Conservation (phyloP, 64 coral and sea anemone species). For the Acropora tenuis region DNA sequence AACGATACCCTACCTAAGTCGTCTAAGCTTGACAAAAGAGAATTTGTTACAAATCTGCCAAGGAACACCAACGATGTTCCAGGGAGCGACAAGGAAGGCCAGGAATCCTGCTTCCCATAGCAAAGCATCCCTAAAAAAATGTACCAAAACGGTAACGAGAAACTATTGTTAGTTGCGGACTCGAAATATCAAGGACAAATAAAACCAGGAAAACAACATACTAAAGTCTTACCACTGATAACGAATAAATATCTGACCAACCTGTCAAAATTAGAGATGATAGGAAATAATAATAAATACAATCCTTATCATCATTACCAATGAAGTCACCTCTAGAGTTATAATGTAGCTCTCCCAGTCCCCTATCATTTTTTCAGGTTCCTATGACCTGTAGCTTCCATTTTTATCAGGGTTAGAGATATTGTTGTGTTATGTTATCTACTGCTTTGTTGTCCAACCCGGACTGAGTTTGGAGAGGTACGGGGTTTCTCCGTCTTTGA, state of each 20-base stretch:
- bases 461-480: too few relatives aligned
- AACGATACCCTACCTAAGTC: conserved; percentile 51
- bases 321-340: too few relatives aligned
- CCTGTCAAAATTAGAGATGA: conserved; percentile 50
- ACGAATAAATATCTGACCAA: conserved; percentile 90
- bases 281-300: neutral
- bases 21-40: conserved; percentile 57
- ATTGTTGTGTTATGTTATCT: too few relatives aligned
- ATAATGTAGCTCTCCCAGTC: too few relatives aligned
- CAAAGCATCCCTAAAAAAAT: conserved; percentile 79
- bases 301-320: too few relatives aligned
- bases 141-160: neutral
- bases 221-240: conserved; percentile 80
- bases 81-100: conserved; percentile 83
- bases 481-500: too few relatives aligned
- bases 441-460: too few relatives aligned
- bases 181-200: neutral
- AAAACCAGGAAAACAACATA: neutral
- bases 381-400: too few relatives aligned
- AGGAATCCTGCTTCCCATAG: conserved; percentile 92
- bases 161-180: too few relatives aligned
- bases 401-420: too few relatives aligned
- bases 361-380: too few relatives aligned
- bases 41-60: conserved; percentile 48
- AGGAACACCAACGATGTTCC: conserved; percentile 70